A percentile compares a stretch with the other conserved stretches of the same genome.
These are phyloP conservation scores for Ciconia maguari DNA, from an alignment of 2,113 vertebrate genomes.

Conservation along the genomic window DNA sequence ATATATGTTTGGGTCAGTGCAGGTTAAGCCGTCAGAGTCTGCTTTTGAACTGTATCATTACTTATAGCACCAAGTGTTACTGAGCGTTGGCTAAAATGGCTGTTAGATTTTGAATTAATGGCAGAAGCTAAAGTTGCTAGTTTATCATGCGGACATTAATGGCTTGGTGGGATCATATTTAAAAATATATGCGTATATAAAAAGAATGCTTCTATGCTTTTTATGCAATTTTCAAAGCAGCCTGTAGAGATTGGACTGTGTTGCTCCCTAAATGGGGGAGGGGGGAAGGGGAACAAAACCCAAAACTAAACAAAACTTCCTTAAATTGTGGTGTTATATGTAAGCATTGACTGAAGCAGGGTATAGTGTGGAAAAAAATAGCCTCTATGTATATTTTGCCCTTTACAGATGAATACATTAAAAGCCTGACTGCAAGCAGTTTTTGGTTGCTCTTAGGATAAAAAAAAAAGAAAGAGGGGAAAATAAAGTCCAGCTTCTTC, in stretches of 20 bases:
- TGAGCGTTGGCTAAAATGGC: neutral
- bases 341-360: neutral
- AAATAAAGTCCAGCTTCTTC: neutral
- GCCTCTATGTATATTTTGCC: neutral
- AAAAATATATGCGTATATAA: neutral
- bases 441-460: neutral
- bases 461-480: neutral
- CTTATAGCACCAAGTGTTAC: neutral
- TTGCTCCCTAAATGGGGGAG: neutral
- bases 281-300: neutral
- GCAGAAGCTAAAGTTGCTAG: slow-evolving; percentile 18
- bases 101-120: slow-evolving; percentile 19
- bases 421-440: neutral
- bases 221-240: neutral
- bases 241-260: neutral
- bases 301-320: neutral
- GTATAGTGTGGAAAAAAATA: neutral
- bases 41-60: slow-evolving; percentile 6
- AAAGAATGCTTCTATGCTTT: neutral
- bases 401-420: slow-evolving; percentile 19
- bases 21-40: slow-evolving; percentile 18
- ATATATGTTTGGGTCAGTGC: slow-evolving; percentile 17
- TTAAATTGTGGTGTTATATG: neutral
- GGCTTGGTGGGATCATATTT: slow-evolving; percentile 45
- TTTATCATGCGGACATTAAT: slow-evolving; percentile 50